phyloP scores from a whole-genome alignment of 2,113 vertebrate genomes.

The Porphyrio hochstetteri region DNA sequence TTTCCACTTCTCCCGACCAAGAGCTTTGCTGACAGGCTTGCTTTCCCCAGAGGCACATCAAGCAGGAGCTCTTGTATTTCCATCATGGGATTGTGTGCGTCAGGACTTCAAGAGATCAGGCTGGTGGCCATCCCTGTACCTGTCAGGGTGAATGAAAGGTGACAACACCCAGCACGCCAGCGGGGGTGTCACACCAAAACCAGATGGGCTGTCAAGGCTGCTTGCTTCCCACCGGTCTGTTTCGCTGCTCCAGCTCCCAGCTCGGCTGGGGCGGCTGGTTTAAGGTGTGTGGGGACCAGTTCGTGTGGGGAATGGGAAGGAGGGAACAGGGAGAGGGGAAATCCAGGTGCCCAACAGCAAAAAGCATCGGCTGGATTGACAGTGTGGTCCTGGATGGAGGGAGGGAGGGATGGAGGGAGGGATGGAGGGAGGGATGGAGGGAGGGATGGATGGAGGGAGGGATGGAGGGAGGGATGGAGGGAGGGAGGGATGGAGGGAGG shows the following conservation, averaged over 20 bases:
- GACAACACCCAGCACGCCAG: rapidly evolving
- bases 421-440: not conserved
- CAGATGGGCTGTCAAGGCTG: not conserved
- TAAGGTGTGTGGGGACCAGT: not conserved
- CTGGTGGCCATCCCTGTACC: not conserved
- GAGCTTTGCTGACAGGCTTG: not conserved
- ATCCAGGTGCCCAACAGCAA: rapidly evolving
- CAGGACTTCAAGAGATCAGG: not conserved
- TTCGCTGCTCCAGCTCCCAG: rapidly evolving
- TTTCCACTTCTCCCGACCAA: not conserved
- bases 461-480: not conserved
- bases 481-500: not conserved
- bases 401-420: not conserved
- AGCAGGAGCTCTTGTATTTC: not conserved
- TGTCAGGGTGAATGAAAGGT: slow-evolving; percentile 25
- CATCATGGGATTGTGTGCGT: not conserved
- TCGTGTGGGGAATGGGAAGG: rapidly evolving
- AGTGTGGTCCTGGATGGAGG: not conserved
- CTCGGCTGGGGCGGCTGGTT: rapidly evolving
- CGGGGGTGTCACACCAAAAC: rapidly evolving
- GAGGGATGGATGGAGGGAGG: too few relatives aligned
- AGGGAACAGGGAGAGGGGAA: not conserved
- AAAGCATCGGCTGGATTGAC: rapidly evolving
- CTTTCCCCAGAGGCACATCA: not conserved
- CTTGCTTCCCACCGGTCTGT: rapidly evolving